Evolutionary conservation across 2,113 vertebrate species (phyloP).

Genomic region (Tragelaphus buxtoni): DNA sequence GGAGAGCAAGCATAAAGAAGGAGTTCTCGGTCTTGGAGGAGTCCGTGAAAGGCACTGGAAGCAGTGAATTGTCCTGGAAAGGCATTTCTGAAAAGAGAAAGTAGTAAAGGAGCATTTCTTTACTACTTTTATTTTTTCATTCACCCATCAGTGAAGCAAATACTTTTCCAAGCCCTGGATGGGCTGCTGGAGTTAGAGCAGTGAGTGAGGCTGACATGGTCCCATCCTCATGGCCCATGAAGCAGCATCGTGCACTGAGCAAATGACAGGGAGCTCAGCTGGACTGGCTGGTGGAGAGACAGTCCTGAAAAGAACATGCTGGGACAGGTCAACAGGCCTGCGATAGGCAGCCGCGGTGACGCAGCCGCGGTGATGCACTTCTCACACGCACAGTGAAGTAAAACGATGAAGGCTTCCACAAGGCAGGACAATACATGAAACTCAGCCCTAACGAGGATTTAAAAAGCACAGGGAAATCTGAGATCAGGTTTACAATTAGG

Average conservation of each 20-base stretch:
- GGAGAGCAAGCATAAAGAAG: background rate
- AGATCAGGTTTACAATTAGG: background rate
- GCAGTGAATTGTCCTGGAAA: background rate
- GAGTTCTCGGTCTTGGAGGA: background rate
- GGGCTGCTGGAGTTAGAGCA: background rate
- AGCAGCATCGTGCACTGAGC: background rate
- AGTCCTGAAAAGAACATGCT: accelerated
- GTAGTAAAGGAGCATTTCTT: background rate
- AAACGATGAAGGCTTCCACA: background rate
- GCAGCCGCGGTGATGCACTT: background rate
- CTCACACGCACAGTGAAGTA: background rate
- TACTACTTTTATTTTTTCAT: background rate
- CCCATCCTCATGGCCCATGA: background rate
- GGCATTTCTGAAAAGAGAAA: background rate
- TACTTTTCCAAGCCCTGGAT: background rate
- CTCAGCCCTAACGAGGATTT: background rate
- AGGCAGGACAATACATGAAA: background rate
- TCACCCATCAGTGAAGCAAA: background rate
- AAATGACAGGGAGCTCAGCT: background rate
- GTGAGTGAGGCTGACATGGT: background rate
- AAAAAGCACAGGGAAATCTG: background rate
- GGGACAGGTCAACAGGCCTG: background rate
- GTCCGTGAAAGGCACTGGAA: background rate
- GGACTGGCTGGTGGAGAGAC: background rate
- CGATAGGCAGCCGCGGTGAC: background rate